phyloP scores from a whole-genome alignment of 2,113 vertebrate species.

The Takifugu flavidus region DNA sequence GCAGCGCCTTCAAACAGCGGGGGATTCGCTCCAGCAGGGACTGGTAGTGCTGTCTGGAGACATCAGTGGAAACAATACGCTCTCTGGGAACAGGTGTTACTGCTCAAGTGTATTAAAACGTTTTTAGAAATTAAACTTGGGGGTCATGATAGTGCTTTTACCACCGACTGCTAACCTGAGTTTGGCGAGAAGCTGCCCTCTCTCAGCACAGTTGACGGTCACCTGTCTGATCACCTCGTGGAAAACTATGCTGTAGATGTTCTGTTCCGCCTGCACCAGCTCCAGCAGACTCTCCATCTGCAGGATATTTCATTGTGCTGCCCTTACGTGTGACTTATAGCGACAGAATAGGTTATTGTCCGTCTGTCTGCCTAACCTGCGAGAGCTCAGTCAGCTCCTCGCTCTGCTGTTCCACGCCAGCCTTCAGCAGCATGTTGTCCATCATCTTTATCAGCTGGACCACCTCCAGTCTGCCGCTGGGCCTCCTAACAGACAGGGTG shows the following conservation, averaged over 20 bases:
- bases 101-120: background rate
- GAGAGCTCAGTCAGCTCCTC: slow-evolving; percentile 74
- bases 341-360: background rate
- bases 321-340: background rate
- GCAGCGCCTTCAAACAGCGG: slow-evolving; percentile 77
- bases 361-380: slow-evolving; percentile 66
- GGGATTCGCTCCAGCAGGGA: slow-evolving; percentile 80
- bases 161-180: slow-evolving; percentile 75
- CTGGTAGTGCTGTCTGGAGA: slow-evolving; percentile 80
- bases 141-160: background rate
- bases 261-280: slow-evolving; percentile 82
- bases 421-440: slow-evolving; percentile 85
- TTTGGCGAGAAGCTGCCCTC: slow-evolving; percentile 86
- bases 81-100: background rate
- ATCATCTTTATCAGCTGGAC: slow-evolving; percentile 82
- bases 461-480: slow-evolving; percentile 81
- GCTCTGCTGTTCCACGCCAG: slow-evolving; percentile 72
- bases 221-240: slow-evolving; percentile 90
- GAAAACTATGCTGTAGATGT: slow-evolving; percentile 86
- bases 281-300: slow-evolving; percentile 83
- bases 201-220: slow-evolving; percentile 83
- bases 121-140: too few relatives aligned
- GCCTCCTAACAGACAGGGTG: slow-evolving; percentile 72
- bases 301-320: background rate
- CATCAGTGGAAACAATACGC: background rate